Evolutionary conservation across 2,113 vertebrate genomes (phyloP), one percentile per base, ranked within the genome.

Genomic region (Cercocebus atys): DNA sequence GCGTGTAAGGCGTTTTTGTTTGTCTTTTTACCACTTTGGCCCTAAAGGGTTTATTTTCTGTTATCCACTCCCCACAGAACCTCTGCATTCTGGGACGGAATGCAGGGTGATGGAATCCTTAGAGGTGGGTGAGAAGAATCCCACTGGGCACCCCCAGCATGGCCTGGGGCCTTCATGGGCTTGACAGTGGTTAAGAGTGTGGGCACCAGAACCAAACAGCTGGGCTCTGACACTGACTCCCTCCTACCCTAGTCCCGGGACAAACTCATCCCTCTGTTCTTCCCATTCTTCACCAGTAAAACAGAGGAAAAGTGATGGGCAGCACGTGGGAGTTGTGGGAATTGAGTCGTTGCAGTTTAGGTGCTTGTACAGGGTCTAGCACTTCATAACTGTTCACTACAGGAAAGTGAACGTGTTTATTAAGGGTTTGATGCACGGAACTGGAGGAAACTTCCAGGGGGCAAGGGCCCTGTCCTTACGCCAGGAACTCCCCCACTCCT

Each of bases 181-280:
- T 3, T 40, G 0, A 0, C 20, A 11, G 35, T 55, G n/a, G 32
- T 25, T 94, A 38, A 18, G 27, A 47, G 38, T 13, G 30, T 38
- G 43, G 47, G 20, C 23, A 61, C 16, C 35, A 5, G 22, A 91
- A 45, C 35, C 84, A 35, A 22, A 40, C 3, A 47, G n/a, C 55
- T 13, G 35, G 4, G 0, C 12, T 43, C 6, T 13, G 35, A 27
- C 12, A 2, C 11, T 14, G 16, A 47, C 45, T 72, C 52, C 50
- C 13, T 57, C 66, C 32, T 25, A 4, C 8, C 8, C 1, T 11
- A 47, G 3, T 32, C 0, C n/a, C 1, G 3, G 20, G 20, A 35
- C n/a, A 30, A 20, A 14, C 16, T 16, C 3, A 6, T 3, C 2
- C 30, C 27, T 45, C 30, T 0, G 3, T 17, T 57, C 57, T 7